These are phyloP conservation scores for Cyanoderma ruficeps DNA, from an alignment of 2,113 vertebrate genomes.

Conservation along the genomic window DNA sequence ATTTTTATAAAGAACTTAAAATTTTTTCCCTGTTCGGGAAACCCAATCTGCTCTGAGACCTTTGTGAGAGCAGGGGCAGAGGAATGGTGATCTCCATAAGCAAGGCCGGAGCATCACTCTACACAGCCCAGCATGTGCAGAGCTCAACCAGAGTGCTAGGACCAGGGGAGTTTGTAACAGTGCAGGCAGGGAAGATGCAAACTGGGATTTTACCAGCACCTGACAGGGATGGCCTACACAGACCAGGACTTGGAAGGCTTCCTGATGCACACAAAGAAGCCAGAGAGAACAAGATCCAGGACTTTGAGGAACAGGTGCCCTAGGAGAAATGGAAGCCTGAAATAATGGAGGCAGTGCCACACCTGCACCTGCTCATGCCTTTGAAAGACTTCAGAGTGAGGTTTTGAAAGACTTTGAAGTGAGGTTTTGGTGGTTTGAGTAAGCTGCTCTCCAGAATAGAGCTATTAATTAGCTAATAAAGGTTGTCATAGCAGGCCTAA, in stretches of 20 bases:
- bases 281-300: background rate
- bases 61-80: background rate
- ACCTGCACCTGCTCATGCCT: background rate
- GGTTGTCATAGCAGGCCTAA: background rate
- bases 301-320: background rate
- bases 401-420: background rate
- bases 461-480: constrained; percentile 5
- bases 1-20: background rate
- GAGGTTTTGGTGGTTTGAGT: background rate
- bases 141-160: fast-evolving
- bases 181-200: background rate
- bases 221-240: background rate
- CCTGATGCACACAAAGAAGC: background rate
- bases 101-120: background rate
- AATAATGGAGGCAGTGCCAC: background rate
- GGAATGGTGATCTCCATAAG: background rate
- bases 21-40: background rate
- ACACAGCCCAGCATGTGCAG: fast-evolving
- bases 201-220: background rate
- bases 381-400: background rate
- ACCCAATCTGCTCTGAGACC: background rate
- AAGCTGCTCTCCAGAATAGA: background rate
- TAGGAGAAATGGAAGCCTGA: background rate
- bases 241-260: background rate
- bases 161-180: fast-evolving